Evolutionary conservation across 2,797 vertebrate species (phyloP).

Genomic region (Poecilia picta): DNA sequence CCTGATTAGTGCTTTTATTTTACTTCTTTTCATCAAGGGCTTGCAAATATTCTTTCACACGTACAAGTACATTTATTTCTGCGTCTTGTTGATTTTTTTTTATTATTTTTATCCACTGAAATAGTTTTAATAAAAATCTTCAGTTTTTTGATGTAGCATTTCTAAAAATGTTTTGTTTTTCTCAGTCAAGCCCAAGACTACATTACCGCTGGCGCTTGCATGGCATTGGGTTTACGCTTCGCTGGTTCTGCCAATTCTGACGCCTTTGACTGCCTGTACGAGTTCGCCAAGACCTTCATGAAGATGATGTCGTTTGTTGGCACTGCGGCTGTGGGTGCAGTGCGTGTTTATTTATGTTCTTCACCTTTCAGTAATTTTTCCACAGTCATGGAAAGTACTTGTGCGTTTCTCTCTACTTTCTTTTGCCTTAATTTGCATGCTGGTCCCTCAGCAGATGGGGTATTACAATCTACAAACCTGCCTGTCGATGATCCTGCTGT

Average conservation of each 20-base stretch:
- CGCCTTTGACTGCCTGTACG: constrained; percentile 95
- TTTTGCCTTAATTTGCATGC: neutral
- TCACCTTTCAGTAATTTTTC: neutral
- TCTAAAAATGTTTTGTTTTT: constrained; percentile 14
- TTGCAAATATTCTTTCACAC: neutral
- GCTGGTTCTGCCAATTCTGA: constrained; percentile 95
- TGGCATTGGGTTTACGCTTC: constrained; percentile 95
- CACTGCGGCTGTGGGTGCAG: constrained; percentile 85
- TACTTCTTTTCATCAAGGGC: neutral
- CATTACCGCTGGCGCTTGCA: constrained; percentile 95
- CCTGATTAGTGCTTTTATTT: neutral
- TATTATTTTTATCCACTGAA: neutral
- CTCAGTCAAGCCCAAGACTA: constrained; percentile 96
- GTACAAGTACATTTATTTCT: neutral
- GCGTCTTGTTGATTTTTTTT: neutral
- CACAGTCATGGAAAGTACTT: neutral
- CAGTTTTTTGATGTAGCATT: neutral
- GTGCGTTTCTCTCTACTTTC: neutral
- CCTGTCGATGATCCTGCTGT: constrained; percentile 92
- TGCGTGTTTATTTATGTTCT: constrained; percentile 78
- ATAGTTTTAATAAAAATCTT: neutral
- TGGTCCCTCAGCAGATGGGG: constrained; percentile 82
- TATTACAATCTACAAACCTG: constrained; percentile 95
- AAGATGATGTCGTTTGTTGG: constrained; percentile 89
- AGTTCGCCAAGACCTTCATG: constrained; percentile 94